phyloP scores from a whole-genome alignment of 2,888 invertebrate genomes.

The Thymelicus sylvestris region DNA sequence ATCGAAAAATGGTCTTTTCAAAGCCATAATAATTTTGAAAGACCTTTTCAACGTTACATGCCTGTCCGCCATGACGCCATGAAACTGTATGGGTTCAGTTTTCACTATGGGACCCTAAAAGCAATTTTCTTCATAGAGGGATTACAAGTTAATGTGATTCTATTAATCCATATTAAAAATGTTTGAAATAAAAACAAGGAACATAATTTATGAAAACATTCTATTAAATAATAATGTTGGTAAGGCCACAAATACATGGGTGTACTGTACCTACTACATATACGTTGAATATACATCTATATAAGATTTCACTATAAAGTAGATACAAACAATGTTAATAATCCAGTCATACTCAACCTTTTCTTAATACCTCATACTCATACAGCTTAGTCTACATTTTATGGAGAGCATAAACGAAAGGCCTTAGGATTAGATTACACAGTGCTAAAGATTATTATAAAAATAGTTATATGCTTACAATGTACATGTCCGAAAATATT shows the following conservation, averaged over 20 bases:
- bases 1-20: no score
- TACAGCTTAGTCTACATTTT: not conserved
- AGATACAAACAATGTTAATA: not conserved
- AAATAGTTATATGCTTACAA: slow-evolving; percentile 1
- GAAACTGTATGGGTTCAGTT: no score
- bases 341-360: slow-evolving; percentile 1
- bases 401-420: not conserved
- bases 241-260: not conserved
- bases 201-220: slow-evolving; percentile 1
- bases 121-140: no score
- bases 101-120: no score
- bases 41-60: no score
- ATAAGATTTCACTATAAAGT: not conserved
- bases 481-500: not conserved
- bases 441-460: not conserved
- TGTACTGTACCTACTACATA: not conserved
- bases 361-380: not conserved
- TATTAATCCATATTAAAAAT: no score
- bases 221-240: not conserved
- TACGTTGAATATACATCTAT: not conserved
- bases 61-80: no score
- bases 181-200: not conserved
- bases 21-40: no score
- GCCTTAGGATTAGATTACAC: not conserved
- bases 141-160: no score